phyloP scores from a whole-genome alignment of 2,888 invertebrate genomes.

The Hedya salicella region DNA sequence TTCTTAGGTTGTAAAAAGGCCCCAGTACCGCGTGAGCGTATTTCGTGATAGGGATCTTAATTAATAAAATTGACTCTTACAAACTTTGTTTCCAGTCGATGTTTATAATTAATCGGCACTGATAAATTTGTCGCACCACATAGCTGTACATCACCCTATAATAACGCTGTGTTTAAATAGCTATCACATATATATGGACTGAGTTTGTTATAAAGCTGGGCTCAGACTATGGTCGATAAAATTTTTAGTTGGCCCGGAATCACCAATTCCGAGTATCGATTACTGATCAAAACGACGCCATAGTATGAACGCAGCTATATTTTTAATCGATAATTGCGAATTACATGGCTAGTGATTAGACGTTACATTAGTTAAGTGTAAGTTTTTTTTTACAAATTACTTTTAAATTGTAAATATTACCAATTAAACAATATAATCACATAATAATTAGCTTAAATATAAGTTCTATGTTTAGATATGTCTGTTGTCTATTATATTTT shows the following conservation, averaged over 20 bases:
- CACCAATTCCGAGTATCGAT: not conserved
- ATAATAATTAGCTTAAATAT: slow-evolving; percentile 49
- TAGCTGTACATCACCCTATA: slow-evolving; percentile 32
- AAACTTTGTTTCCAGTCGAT: not conserved
- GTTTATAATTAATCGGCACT: not conserved
- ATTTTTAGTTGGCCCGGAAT: not conserved
- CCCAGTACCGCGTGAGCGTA: no score
- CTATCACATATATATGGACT: slow-evolving; percentile 43
- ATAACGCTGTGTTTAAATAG: slow-evolving; percentile 23
- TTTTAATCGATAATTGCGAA: slow-evolving; percentile 70
- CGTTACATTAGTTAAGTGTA: slow-evolving; percentile 74
- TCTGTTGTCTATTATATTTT: slow-evolving; percentile 48
- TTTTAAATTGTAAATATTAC: slow-evolving; percentile 69
- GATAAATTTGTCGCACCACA: slow-evolving; percentile 18
- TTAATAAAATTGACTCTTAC: no score
- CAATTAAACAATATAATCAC: slow-evolving; percentile 57
- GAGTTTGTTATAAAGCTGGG: slow-evolving; percentile 39
- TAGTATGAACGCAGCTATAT: slow-evolving; percentile 50
- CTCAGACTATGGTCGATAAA: slow-evolving; percentile 10
- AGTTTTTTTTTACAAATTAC: slow-evolving; percentile 64
- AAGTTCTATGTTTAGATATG: slow-evolving; percentile 45
- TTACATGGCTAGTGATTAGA: slow-evolving; percentile 85
- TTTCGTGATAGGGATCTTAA: no score
- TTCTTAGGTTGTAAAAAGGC: no score
- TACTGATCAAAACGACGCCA: not conserved